A percentile compares a stretch with the other conserved stretches of the same genome.
Evolutionary conservation across 2,797 vertebrate genomes (phyloP).

Genomic region (Ctenochaetus hawaiiensis): DNA sequence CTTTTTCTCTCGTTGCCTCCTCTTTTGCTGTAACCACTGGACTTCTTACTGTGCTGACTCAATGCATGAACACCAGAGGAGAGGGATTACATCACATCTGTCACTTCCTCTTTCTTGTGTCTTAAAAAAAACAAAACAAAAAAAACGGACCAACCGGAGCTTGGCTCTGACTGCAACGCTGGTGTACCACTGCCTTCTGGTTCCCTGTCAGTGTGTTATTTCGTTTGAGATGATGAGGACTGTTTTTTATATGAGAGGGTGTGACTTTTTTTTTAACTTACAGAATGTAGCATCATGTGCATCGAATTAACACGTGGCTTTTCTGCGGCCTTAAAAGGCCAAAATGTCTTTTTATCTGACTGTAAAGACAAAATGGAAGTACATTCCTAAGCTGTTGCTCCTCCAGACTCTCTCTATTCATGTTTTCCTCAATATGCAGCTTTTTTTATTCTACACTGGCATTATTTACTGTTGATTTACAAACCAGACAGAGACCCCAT

Average conservation of each 20-base stretch:
- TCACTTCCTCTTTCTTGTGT: constrained; percentile 62
- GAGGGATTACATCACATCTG: constrained; percentile 49
- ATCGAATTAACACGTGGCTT: constrained; percentile 56
- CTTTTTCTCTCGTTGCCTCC: constrained; percentile 20
- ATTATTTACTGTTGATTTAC: constrained; percentile 19
- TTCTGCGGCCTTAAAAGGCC: constrained; percentile 31
- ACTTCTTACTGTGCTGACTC: constrained; percentile 59
- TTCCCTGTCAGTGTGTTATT: constrained; percentile 29
- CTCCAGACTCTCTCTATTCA: constrained; percentile 35
- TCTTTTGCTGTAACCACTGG: constrained; percentile 74
- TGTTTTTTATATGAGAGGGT: constrained; percentile 52
- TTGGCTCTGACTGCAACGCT: constrained; percentile 34
- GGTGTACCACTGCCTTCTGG: constrained; percentile 43
- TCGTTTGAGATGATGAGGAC: constrained; percentile 27
- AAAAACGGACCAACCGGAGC: constrained; percentile 20
- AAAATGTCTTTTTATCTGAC: constrained; percentile 47
- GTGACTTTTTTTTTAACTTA: constrained; percentile 46
- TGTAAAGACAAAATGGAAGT: constrained; percentile 56
- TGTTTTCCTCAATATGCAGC: constrained; percentile 54
- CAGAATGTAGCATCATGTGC: constrained; percentile 77
- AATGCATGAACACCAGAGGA: constrained; percentile 37
- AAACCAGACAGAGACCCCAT: constrained; percentile 18
- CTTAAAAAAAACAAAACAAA: constrained; percentile 2
- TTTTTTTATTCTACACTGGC: constrained; percentile 63
- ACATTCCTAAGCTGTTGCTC: constrained; percentile 56